Conservation (phyloP, 2,113 vertebrate genomes). For the Chiloscyllium plagiosum region DNA sequence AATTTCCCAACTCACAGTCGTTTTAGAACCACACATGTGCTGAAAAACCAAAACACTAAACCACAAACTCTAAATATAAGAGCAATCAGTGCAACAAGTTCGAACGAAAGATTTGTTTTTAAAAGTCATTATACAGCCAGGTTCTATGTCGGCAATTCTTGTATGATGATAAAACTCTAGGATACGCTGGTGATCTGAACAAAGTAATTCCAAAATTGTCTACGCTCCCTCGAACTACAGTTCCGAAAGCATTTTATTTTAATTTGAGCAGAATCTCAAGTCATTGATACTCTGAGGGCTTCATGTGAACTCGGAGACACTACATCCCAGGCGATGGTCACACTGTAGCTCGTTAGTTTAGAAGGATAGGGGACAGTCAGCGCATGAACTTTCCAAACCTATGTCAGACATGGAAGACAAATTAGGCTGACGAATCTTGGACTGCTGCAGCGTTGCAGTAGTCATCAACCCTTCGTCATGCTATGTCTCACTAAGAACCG, state of each 20-base stretch:
- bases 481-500: neutral
- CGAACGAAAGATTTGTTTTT: neutral
- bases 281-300: neutral
- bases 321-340: neutral
- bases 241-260: neutral
- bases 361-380: neutral
- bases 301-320: accelerated
- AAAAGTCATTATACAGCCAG: neutral
- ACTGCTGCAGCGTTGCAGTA: too few relatives aligned
- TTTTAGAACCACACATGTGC: neutral
- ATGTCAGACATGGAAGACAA: neutral
- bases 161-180: neutral
- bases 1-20: neutral
- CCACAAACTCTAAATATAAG: neutral
- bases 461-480: neutral
- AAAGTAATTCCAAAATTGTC: neutral
- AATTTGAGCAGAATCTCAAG: neutral
- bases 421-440: neutral
- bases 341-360: neutral
- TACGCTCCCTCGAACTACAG: neutral
- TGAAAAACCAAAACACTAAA: neutral
- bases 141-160: neutral
- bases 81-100: neutral
- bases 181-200: too few relatives aligned
- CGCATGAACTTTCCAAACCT: neutral